phyloP scores from a whole-genome alignment of 2,113 vertebrate species.

The Orthonyx spaldingii region DNA sequence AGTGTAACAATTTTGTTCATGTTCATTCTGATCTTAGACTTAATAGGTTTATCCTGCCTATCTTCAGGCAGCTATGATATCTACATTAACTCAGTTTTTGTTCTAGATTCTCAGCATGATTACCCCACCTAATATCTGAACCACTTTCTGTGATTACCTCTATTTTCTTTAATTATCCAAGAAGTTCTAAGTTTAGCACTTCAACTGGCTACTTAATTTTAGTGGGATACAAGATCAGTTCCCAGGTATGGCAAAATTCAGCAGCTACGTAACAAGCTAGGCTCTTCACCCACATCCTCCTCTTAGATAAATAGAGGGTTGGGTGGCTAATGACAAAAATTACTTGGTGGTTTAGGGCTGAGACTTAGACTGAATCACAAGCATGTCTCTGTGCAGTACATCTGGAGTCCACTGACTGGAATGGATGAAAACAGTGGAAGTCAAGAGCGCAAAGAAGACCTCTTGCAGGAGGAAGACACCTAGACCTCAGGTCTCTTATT shows the following conservation, averaged over 20 bases:
- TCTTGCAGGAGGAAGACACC: not conserved
- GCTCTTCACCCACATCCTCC: not conserved
- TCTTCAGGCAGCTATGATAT: not conserved
- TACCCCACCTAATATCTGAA: not conserved
- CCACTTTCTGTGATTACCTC: not conserved
- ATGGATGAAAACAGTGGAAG: not conserved
- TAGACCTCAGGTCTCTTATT: not conserved
- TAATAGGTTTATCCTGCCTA: not conserved
- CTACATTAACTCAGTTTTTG: not conserved
- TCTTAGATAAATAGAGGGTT: not conserved
- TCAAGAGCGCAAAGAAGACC: not conserved
- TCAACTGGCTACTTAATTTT: not conserved
- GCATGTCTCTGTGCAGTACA: not conserved
- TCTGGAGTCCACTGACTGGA: not conserved
- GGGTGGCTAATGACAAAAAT: not conserved
- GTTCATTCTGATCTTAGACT: not conserved
- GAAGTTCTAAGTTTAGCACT: not conserved
- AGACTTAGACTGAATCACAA: not conserved
- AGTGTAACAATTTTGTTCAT: not conserved
- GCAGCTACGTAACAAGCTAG: not conserved
- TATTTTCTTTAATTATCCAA: not conserved
- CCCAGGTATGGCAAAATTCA: not conserved
- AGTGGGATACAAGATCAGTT: not conserved
- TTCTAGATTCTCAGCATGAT: not conserved
- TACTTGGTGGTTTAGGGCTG: not conserved